Evolutionary conservation across 2,888 invertebrate species (phyloP).

Genomic region (Eurytoma californica): DNA sequence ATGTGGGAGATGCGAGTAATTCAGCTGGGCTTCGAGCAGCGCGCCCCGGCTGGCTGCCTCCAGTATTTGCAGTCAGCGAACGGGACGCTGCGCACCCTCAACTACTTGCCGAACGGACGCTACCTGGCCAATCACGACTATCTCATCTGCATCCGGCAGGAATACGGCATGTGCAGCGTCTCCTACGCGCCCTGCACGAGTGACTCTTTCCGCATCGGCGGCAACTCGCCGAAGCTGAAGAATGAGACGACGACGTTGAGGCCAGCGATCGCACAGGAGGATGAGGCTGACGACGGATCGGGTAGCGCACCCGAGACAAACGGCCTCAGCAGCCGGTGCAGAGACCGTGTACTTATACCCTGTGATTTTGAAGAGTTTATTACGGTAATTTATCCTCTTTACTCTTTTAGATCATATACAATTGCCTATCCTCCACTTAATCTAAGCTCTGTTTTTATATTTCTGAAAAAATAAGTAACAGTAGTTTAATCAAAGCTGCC

Average conservation of each 20-base stretch:
- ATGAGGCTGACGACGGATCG: slow-evolving; percentile 68
- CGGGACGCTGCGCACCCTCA: slow-evolving; percentile 85
- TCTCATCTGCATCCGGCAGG: slow-evolving; percentile 84
- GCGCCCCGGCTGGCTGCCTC: slow-evolving; percentile 86
- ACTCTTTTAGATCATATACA: background rate
- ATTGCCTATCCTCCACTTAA: no score
- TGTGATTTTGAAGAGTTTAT: slow-evolving; percentile 91
- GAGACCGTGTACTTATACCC: slow-evolving; percentile 86
- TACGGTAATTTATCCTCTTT: slow-evolving; percentile 75
- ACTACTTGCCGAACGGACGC: slow-evolving; percentile 88
- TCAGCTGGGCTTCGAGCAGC: slow-evolving; percentile 86
- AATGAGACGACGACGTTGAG: slow-evolving; percentile 11
- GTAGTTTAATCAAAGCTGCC: no score
- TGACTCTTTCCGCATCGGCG: slow-evolving; percentile 86
- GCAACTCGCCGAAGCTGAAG: slow-evolving; percentile 59
- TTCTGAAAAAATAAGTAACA: no score
- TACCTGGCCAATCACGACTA: slow-evolving; percentile 88
- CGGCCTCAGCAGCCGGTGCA: slow-evolving; percentile 77
- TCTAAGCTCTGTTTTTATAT: no score
- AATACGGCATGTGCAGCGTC: slow-evolving; percentile 84
- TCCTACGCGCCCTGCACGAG: slow-evolving; percentile 85
- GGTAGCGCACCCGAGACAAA: slow-evolving; percentile 68
- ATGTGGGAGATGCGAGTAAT: slow-evolving; percentile 87
- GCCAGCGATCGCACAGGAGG: background rate
- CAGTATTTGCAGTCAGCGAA: slow-evolving; percentile 83